Conservation (phyloP, 2,797 vertebrate species). For the Alosa sapidissima region DNA sequence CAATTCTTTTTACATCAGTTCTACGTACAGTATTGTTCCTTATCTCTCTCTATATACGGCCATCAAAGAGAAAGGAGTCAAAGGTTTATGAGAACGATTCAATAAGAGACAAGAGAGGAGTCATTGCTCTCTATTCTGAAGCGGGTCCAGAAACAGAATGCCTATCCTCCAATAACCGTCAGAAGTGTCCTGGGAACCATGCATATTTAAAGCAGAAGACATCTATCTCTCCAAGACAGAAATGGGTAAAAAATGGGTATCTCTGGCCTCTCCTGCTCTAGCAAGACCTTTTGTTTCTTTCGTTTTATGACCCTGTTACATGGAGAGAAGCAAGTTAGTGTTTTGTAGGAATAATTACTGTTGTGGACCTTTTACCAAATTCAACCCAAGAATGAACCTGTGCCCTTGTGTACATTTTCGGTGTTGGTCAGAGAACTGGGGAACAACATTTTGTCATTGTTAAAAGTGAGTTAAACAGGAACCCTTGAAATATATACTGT, state of each 20-base stretch:
- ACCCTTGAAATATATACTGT: neutral
- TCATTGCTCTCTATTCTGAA: neutral
- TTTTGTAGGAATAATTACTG: neutral
- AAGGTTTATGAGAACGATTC: neutral
- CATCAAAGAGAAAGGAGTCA: neutral
- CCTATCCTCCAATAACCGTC: neutral
- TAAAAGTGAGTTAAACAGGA: neutral
- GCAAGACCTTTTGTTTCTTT: neutral
- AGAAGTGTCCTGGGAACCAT: neutral
- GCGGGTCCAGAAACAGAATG: neutral
- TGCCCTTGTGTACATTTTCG: too few species aligned
- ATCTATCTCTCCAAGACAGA: neutral
- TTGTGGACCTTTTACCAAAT: neutral
- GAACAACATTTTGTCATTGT: neutral
- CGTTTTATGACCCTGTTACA: neutral
- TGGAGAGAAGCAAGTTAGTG: neutral
- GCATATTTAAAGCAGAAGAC: neutral
- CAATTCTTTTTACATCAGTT: neutral
- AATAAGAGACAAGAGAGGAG: neutral
- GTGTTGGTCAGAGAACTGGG: too few species aligned
- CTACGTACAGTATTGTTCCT: neutral
- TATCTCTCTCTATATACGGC: neutral
- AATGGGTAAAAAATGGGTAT: neutral
- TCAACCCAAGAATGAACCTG: too few species aligned
- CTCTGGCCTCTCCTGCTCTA: neutral